Percentiles rank a stretch among this genome's conserved stretches.
phyloP scores from a whole-genome alignment of 2,797 vertebrate species.

The Channa striata region DNA sequence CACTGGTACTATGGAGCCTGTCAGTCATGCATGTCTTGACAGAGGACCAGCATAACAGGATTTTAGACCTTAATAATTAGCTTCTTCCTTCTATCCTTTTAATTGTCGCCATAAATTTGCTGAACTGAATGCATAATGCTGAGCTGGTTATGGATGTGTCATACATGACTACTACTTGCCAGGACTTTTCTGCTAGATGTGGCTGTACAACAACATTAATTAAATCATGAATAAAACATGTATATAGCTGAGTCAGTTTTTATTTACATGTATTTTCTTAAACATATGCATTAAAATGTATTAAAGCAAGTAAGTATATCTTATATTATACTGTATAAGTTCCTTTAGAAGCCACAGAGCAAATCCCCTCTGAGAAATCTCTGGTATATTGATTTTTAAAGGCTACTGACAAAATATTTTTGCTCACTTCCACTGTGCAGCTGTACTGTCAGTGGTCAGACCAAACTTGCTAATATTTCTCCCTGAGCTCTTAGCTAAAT shows the following conservation, averaged over 20 bases:
- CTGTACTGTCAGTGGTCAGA: not conserved
- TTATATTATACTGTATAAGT: not conserved
- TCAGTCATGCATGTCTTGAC: conserved; percentile 33
- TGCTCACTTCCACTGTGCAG: not conserved
- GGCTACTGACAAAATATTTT: conserved; percentile 4
- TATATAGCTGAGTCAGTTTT: too few species aligned
- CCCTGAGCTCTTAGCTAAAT: not conserved
- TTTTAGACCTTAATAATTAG: conserved; percentile 31
- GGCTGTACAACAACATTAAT: not conserved
- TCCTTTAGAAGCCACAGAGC: not conserved
- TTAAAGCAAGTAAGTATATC: too few species aligned
- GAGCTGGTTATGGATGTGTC: conserved; percentile 23
- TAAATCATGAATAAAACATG: too few species aligned
- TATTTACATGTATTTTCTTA: not conserved
- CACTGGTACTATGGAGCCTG: conserved; percentile 13
- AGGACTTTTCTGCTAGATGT: conserved; percentile 16
- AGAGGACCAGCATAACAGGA: conserved; percentile 24
- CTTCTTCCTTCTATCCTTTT: conserved; percentile 26
- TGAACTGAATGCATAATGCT: conserved; percentile 47
- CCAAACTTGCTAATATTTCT: not conserved
- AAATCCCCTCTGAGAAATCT: not conserved
- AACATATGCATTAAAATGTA: too few species aligned
- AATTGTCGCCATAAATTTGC: conserved; percentile 34
- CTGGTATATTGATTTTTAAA: not conserved
- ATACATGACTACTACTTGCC: conserved; percentile 27